Evolutionary conservation across 1,140 invertebrate genomes (phyloP).

Genomic region (Epicauta chinensis): DNA sequence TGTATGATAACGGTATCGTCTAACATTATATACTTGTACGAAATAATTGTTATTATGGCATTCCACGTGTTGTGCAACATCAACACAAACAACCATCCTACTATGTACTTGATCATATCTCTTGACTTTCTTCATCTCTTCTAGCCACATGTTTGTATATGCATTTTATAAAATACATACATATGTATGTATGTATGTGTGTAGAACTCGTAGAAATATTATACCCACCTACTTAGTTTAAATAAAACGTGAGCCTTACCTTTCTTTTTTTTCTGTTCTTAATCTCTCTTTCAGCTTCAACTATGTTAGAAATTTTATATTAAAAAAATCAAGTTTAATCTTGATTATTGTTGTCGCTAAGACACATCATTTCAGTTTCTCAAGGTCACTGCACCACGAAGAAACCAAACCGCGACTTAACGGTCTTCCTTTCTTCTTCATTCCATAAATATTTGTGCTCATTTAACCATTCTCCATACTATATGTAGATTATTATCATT

Average conservation of each 20-base stretch:
- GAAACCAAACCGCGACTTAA: slow-evolving; percentile 9
- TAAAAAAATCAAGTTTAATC: too few relatives aligned
- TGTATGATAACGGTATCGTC: too few relatives aligned
- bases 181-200: too few relatives aligned
- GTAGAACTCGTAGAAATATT: too few relatives aligned
- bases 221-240: slow-evolving; percentile 7
- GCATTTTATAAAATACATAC: too few relatives aligned
- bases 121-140: slow-evolving; percentile 4
- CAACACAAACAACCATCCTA: slow-evolving; percentile 3
- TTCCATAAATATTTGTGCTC: slow-evolving; percentile 13
- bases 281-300: too few relatives aligned
- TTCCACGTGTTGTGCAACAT: slow-evolving; percentile 6
- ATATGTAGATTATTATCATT: too few relatives aligned
- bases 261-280: too few relatives aligned
- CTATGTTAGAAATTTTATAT: too few relatives aligned
- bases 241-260: slow-evolving; percentile 6
- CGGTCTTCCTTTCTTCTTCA: slow-evolving; percentile 8
- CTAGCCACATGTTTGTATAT: too few relatives aligned
- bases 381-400: slow-evolving; percentile 14
- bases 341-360: too few relatives aligned
- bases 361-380: slow-evolving; percentile 2
- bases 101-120: slow-evolving; percentile 6
- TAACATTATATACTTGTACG: too few relatives aligned
- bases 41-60: slow-evolving; percentile 14
- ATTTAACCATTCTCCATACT: background rate